Conservation (phyloP, 2,113 vertebrate genomes). For the Passer montanus region DNA sequence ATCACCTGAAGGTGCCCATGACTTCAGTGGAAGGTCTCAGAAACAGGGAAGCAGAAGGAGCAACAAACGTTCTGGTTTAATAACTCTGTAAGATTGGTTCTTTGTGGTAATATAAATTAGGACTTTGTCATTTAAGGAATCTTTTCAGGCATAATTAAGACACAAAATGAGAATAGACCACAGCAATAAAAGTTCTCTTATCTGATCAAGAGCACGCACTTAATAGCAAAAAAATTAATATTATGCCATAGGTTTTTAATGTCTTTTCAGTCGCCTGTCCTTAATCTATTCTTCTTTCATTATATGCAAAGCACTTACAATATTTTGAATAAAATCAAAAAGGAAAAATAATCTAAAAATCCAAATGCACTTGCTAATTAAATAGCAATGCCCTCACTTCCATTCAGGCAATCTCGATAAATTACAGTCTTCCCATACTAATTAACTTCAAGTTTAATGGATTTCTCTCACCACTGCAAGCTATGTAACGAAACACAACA, state of each 20-base stretch:
- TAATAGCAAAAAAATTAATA: not conserved
- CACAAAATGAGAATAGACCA: not conserved
- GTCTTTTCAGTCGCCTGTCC: not conserved
- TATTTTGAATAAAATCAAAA: constrained; percentile 1
- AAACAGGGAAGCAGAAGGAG: not conserved
- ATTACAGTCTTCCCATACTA: constrained; percentile 8
- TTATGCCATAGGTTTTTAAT: not conserved
- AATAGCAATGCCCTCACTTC: not conserved
- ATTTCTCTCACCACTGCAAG: not conserved
- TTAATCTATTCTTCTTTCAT: not conserved
- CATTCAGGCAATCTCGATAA: not conserved
- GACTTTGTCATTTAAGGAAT: not conserved
- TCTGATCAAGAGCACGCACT: not conserved
- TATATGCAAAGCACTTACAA: not conserved
- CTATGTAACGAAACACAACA: not conserved
- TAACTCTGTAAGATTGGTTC: not conserved
- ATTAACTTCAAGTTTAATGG: constrained; percentile 41
- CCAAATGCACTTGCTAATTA: not conserved
- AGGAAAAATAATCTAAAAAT: not conserved
- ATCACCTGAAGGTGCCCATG: not conserved
- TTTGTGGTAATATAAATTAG: not conserved
- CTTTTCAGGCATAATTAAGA: not conserved
- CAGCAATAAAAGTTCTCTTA: not conserved
- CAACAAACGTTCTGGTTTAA: not conserved
- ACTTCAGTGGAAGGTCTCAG: not conserved